These are phyloP conservation scores for Oithona nana DNA, from an alignment of 2,888 invertebrate species.

Conservation along the genomic window DNA sequence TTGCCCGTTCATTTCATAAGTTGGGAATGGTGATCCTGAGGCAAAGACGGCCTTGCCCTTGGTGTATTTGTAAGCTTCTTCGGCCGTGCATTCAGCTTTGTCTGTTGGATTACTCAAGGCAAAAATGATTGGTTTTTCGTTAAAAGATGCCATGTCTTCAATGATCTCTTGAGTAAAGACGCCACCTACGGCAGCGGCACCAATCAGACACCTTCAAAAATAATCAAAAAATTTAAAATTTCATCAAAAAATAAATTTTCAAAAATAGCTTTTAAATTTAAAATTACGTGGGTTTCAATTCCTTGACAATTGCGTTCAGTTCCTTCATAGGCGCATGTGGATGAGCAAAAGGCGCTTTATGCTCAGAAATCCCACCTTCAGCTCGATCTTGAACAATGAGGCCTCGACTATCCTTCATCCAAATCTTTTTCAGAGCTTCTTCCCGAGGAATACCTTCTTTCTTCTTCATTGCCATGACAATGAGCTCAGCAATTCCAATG, in stretches of 20 bases:
- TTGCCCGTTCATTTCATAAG: conserved; percentile 56
- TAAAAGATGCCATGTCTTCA: conserved; percentile 59
- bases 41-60: conserved; percentile 43
- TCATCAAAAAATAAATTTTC: no score
- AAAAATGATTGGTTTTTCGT: conserved; percentile 77
- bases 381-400: conserved; percentile 72
- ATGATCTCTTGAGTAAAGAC: conserved; percentile 82
- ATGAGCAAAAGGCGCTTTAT: conserved; percentile 66
- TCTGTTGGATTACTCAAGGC: conserved; percentile 94
- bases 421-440: conserved; percentile 62
- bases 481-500: conserved; percentile 76
- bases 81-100: conserved; percentile 99
- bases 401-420: conserved; percentile 90
- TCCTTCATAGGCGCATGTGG: conserved; percentile 51
- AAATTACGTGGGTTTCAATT: conserved; percentile 65
- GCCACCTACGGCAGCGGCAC: conserved; percentile 32
- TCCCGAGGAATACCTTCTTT: conserved; percentile 50
- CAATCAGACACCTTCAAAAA: no score
- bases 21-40: conserved; percentile 36
- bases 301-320: conserved; percentile 56
- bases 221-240: no score
- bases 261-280: no score
- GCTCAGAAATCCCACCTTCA: conserved; percentile 40
- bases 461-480: conserved; percentile 74
- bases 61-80: conserved; percentile 71